Base-by-base conservation (phyloP, 2,888 invertebrate genomes). In the Dynastes hyllus region DNA sequence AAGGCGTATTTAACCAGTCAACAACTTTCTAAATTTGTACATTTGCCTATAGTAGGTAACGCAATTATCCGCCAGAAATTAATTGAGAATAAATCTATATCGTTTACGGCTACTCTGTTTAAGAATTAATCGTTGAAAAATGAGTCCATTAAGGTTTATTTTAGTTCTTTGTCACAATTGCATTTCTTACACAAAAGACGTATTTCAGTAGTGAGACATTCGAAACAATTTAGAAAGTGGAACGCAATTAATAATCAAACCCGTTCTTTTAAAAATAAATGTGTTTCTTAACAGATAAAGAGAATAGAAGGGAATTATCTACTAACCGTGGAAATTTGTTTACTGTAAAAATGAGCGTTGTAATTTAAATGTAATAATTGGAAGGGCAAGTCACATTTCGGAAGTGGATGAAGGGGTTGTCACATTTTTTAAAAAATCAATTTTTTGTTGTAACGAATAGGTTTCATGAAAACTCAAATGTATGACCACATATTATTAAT, bases 161-260 rank as follows among this genome's bases (percentile, higher is more conserved):
- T 65, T 65, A 11, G 32, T 65, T 32, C 16, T 67, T 67, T 67
- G 66, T 45, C 66, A 67, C 40, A 45, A 27, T 45, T 66, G 5
- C 32, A 37, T 16, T 66, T 66, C n/a, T 37, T 45, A 63, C 2
- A 63, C 37, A 69, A 51, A 51, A 58, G 71, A 50, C 53, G 32
- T 58, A 37, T 16, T 71, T 71, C 40, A 53, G 53, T 4, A 70
- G 37, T 70, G 70, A 70, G 37, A 71, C 71, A 71, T 37, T 55
- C 71, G 55, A 71, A 71, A 55, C 71, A 32, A n/a, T 71, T 71
- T 71, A 58, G 71, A 71, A 71, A 71, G 71, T 71, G 55, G 71
- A 71, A 71, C 71, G 37, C 55, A 16, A 55, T 71, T 71, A 55
- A 71, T 16, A 71, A 71, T 58, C 16, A 71, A 67, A 40, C 45